phyloP scores from a whole-genome alignment of 1,140 invertebrate genomes.

The Arctopsyche grandis region DNA sequence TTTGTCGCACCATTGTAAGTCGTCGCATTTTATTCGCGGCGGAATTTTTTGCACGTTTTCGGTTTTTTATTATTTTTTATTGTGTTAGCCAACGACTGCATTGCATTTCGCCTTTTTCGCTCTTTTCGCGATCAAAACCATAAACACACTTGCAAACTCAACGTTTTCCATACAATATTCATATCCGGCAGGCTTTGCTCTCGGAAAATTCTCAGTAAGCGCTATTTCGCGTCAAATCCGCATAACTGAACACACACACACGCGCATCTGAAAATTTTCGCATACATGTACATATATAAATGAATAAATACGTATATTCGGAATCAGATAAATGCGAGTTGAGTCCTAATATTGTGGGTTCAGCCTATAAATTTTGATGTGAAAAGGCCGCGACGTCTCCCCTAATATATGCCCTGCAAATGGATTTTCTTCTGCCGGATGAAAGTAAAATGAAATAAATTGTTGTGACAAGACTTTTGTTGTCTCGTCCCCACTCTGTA shows the following conservation, averaged over 20 bases:
- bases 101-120: slow-evolving; percentile 4
- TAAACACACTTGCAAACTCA: slow-evolving; percentile 25
- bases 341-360: not conserved
- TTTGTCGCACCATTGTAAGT: not conserved
- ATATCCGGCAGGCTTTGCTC: not conserved
- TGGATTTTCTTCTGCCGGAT: slow-evolving; percentile 16
- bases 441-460: slow-evolving; percentile 41
- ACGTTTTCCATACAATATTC: slow-evolving; percentile 11
- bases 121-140: slow-evolving; percentile 14
- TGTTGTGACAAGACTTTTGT: slow-evolving; percentile 40
- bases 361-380: not conserved
- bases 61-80: slow-evolving; percentile 3
- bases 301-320: too few species aligned
- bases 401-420: slow-evolving; percentile 31
- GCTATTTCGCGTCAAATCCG: not conserved
- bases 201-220: not conserved
- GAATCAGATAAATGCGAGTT: not conserved
- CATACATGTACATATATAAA: not conserved
- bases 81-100: not conserved
- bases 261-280: not conserved
- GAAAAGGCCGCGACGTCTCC: not conserved
- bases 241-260: not conserved
- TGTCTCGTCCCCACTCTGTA: not conserved
- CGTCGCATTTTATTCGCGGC: not conserved
- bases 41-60: not conserved